A percentile compares a stretch with the other conserved stretches of the same genome.
Conservation (phyloP, 2,888 invertebrate genomes). For the Vannuccia rotundouncinata region DNA sequence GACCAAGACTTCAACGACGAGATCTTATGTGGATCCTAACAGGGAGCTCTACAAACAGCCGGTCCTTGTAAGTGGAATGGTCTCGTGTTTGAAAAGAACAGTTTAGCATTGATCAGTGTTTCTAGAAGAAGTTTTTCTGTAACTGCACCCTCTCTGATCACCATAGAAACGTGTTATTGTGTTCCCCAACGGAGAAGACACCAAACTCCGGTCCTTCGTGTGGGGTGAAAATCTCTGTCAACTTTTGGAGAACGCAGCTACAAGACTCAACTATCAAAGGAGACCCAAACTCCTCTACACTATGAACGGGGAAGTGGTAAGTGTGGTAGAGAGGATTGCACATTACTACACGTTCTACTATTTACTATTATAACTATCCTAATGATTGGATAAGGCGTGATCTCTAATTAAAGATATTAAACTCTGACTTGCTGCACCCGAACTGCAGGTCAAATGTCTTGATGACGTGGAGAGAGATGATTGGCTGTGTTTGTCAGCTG, state of each 20-base stretch:
- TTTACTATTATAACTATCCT: too few species aligned
- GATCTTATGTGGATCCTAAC: constrained; percentile 41
- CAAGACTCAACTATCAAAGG: constrained; percentile 49
- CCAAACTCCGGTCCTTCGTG: constrained; percentile 48
- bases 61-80: constrained; percentile 46
- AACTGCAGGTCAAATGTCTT: constrained; percentile 50
- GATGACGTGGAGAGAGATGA: constrained; percentile 51
- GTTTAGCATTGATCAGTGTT: too few species aligned
- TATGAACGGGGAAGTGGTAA: constrained; percentile 44
- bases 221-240: constrained; percentile 52
- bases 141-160: too few species aligned
- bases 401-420: too few species aligned
- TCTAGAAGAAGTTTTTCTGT: too few species aligned
- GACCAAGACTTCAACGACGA: neutral
- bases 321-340: too few species aligned
- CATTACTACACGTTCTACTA: too few species aligned
- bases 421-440: too few species aligned
- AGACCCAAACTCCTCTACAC: constrained; percentile 48
- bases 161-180: constrained; percentile 47
- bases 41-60: constrained; percentile 51
- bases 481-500: constrained; percentile 50
- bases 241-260: constrained; percentile 49
- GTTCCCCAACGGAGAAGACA: constrained; percentile 52
- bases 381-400: too few species aligned
- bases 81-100: neutral